Evolutionary conservation across 2,797 vertebrate genomes (phyloP), one percentile per base, ranked within the genome.

Genomic region (Sylvilagus floridanus): DNA sequence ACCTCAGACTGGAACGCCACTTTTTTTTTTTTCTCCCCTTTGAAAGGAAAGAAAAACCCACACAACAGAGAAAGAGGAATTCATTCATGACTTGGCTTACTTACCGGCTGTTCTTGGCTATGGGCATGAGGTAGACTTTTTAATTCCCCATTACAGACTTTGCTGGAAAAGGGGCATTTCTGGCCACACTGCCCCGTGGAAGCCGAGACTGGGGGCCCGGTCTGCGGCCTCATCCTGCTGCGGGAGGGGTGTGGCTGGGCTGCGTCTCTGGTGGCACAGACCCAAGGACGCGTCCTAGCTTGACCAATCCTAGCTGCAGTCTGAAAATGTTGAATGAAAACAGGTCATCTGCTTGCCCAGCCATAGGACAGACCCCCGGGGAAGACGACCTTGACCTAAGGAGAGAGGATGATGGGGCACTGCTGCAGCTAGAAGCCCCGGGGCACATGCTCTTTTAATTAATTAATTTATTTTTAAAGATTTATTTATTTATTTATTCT

Each of bases 1-100:
- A 76, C 78, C 93, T 93, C 47, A 88, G 50, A 75, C 73, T 78
- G 50, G 89, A 93, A 32, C 57, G 57, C 50, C 81, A 9, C 50
- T 28, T 47, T 54, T 66, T 66, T 81, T 90, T 73, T 66, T 81
- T 90, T 73, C 90, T 90, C 93, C 79, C 22, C 50, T 96, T 95
- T 88, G 82, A 93, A 93, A 95, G 90, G 87, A 91, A 94, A 89
- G 77, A 77, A 96, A 96, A 84, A 81, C 69, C 88, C 77, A 84
- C 93, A 76, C 88, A 96, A 91, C 83, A 94, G 77, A 97, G 88
- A 94, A 96, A 91, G 95, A 89, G 84, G 79, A 90, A 93, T 94
- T 95, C 89, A 90, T 95, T 96, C 77, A 84, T 73, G 91, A 42
- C 79, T 88, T 96, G 94, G 88, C 91, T 89, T 89, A 63, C 84